Conservation (phyloP, 1,140 invertebrate genomes). For the Myzus persicae region DNA sequence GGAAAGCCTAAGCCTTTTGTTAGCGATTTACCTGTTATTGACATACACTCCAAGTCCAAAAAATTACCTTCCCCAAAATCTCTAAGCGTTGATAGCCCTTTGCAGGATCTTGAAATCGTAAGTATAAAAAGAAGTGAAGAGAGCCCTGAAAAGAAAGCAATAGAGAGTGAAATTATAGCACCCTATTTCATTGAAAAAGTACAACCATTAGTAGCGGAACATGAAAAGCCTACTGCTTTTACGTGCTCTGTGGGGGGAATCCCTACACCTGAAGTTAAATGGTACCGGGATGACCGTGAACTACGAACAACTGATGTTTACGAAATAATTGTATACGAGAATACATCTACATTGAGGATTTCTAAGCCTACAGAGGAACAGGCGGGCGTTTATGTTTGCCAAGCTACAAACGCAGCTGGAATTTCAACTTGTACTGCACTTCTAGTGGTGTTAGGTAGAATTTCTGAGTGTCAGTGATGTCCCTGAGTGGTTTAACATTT, state of each 20-base stretch:
- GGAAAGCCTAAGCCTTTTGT: constrained; percentile 64
- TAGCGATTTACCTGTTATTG: constrained; percentile 63
- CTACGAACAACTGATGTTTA: constrained; percentile 72
- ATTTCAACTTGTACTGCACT: constrained; percentile 80
- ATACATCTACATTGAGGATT: constrained; percentile 75
- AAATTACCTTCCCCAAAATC: constrained; percentile 49
- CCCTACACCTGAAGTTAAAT: constrained; percentile 76
- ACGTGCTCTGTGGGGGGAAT: constrained; percentile 74
- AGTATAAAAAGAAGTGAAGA: constrained; percentile 64
- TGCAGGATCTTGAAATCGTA: constrained; percentile 69
- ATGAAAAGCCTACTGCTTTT: constrained; percentile 71
- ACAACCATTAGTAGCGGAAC: constrained; percentile 72
- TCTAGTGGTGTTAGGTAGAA: constrained; percentile 74
- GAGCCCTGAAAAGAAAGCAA: constrained; percentile 54
- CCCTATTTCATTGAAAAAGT: constrained; percentile 77
- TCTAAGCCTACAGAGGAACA: constrained; percentile 72
- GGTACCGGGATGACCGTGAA: constrained; percentile 79
- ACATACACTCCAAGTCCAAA: constrained; percentile 57
- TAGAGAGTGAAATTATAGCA: constrained; percentile 65
- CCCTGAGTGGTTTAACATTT: constrained; percentile 35
- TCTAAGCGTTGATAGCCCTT: constrained; percentile 64
- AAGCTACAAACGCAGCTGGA: constrained; percentile 78
- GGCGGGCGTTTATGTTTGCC: constrained; percentile 80
- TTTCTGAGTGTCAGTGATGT: constrained; percentile 42
- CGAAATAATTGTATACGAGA: constrained; percentile 69